phyloP scores from a whole-genome alignment of 2,113 vertebrate genomes.

The Todiramphus chloris region DNA sequence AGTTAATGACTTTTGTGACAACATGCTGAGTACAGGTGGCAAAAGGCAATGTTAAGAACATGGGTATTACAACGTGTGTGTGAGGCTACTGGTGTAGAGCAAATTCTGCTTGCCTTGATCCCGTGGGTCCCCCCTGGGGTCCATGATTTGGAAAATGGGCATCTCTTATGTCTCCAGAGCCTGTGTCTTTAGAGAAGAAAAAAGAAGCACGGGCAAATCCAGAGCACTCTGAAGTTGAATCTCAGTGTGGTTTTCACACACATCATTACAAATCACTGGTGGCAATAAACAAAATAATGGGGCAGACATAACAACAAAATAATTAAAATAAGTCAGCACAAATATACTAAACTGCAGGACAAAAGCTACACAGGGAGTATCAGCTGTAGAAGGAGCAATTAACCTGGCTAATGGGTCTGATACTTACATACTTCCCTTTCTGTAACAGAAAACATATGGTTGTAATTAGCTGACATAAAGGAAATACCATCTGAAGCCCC shows the following conservation, averaged over 20 bases:
- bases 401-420: slow-evolving; percentile 24
- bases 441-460: slow-evolving; percentile 59
- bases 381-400: slow-evolving; percentile 35
- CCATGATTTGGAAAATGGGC: neutral
- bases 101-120: neutral
- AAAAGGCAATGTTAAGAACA: slow-evolving; percentile 53
- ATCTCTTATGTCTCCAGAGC: neutral
- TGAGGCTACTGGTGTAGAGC: neutral
- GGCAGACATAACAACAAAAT: slow-evolving; percentile 22
- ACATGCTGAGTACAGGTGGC: slow-evolving; percentile 77
- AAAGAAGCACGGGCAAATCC: neutral
- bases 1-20: slow-evolving; percentile 72
- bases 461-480: slow-evolving; percentile 60
- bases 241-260: slow-evolving; percentile 7
- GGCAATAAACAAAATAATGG: neutral
- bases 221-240: slow-evolving; percentile 29
- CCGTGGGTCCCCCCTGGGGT: neutral
- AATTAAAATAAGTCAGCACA: slow-evolving; percentile 21
- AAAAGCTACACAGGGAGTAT: neutral
- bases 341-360: neutral
- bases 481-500: slow-evolving; percentile 69
- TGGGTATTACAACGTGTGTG: neutral
- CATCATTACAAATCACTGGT: neutral
- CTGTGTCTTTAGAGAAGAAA: slow-evolving; percentile 22
- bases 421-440: slow-evolving; percentile 11